phyloP scores from a whole-genome alignment of 64 coral and sea anemone genomes.

The Acropora tenuis region DNA sequence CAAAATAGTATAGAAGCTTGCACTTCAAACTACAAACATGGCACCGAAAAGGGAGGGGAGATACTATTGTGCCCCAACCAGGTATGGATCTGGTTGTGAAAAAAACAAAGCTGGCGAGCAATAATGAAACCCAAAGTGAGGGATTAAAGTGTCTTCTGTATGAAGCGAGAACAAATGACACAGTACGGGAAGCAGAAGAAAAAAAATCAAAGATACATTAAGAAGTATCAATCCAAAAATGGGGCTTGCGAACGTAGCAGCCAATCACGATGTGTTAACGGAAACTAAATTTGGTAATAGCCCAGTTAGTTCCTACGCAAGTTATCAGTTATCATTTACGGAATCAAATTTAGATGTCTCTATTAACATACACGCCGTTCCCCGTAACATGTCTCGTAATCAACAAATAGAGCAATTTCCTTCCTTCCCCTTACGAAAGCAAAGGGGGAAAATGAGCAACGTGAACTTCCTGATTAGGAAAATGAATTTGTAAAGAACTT shows the following conservation, averaged over 20 bases:
- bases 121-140: not conserved
- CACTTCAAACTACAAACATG: not conserved
- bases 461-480: not conserved
- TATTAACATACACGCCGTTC: constrained; percentile 1
- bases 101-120: not conserved
- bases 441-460: not conserved
- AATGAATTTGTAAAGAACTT: not conserved
- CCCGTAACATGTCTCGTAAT: not conserved
- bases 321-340: not conserved
- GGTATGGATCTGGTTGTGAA: not conserved
- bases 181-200: not conserved
- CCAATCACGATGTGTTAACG: constrained; percentile 1
- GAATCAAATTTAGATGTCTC: constrained; percentile 13
- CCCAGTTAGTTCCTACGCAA: constrained; percentile 3
- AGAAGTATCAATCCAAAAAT: constrained; percentile 41
- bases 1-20: not conserved
- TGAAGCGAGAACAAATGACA: constrained; percentile 30
- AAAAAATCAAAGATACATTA: constrained; percentile 25
- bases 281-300: constrained; percentile 44
- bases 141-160: constrained; percentile 40
- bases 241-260: constrained; percentile 13
- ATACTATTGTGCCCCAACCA: not conserved
- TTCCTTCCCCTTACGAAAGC: not conserved
- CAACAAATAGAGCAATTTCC: constrained; percentile 9
- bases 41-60: constrained; percentile 2